Evolutionary conservation across 2,888 invertebrate species (phyloP).

Genomic region (Limnephilus lunatus): DNA sequence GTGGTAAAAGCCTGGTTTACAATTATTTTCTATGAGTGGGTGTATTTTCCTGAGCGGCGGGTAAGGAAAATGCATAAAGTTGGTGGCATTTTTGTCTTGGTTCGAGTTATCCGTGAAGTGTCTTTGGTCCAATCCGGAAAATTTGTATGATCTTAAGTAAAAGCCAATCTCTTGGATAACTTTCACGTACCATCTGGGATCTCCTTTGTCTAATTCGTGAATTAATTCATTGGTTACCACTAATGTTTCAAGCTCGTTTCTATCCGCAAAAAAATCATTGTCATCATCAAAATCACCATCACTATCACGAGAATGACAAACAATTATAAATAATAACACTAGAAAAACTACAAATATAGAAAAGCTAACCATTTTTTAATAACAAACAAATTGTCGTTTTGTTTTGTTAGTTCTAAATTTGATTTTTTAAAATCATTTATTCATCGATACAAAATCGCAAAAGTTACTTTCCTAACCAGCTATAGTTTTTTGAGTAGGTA

Average conservation of each 20-base stretch:
- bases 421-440: too few species aligned
- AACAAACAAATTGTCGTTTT: too few species aligned
- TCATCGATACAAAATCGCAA: too few species aligned
- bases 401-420: not conserved
- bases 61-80: constrained; percentile 75
- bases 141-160: constrained; percentile 80
- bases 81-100: constrained; percentile 68
- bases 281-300: not conserved
- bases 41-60: constrained; percentile 77
- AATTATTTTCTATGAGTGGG: constrained; percentile 80
- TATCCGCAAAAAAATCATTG: not conserved
- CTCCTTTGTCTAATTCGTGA: not conserved
- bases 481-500: too few species aligned
- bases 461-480: too few species aligned
- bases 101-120: constrained; percentile 69
- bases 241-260: not conserved
- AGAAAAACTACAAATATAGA: not conserved
- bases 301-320: not conserved
- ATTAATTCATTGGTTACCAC: not conserved
- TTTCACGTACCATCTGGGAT: not conserved
- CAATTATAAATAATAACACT: not conserved
- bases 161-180: constrained; percentile 77
- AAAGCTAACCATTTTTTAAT: not conserved
- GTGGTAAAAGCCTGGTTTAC: constrained; percentile 75
- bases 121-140: constrained; percentile 80